Conservation (phyloP, 2,113 vertebrate species). For the Pao palembangensis region DNA sequence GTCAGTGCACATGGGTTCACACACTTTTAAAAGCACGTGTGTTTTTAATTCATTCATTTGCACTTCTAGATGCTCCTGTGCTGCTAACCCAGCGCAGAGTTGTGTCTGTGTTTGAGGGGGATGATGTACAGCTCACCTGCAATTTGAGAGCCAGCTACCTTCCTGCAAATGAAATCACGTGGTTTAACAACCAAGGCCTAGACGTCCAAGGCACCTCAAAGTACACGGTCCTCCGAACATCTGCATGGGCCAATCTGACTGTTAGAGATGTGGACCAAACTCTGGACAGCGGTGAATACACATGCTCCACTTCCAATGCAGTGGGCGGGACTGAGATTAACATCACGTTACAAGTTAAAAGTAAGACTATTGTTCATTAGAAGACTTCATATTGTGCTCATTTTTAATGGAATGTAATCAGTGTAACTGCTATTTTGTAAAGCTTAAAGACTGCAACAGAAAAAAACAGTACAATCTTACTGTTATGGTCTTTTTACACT, state of each 20-base stretch:
- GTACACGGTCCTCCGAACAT: slow-evolving; percentile 75
- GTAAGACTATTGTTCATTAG: slow-evolving; percentile 56
- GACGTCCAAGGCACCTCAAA: slow-evolving; percentile 69
- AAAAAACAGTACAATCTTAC: neutral
- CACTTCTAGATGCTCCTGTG: slow-evolving; percentile 75
- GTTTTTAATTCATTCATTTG: neutral
- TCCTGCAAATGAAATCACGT: slow-evolving; percentile 71
- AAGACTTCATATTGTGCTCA: no score
- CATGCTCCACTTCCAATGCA: slow-evolving; percentile 80
- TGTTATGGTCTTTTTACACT: no score
- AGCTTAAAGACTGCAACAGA: neutral
- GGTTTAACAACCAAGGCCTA: slow-evolving; percentile 82
- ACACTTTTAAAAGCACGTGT: neutral
- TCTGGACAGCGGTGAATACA: slow-evolving; percentile 79
- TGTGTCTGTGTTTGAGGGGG: slow-evolving; percentile 80
- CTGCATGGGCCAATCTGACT: slow-evolving; percentile 77
- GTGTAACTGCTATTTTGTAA: neutral
- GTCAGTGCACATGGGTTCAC: slow-evolving; percentile 62
- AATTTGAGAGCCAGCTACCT: slow-evolving; percentile 66
- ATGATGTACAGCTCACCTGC: slow-evolving; percentile 79
- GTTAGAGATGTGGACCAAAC: slow-evolving; percentile 73
- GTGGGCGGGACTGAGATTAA: slow-evolving; percentile 78
- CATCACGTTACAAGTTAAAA: slow-evolving; percentile 78
- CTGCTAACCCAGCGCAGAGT: slow-evolving; percentile 71
- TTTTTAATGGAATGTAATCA: no score